phyloP scores from a whole-genome alignment of 2,888 invertebrate species.

The Phyto melanocephala region DNA sequence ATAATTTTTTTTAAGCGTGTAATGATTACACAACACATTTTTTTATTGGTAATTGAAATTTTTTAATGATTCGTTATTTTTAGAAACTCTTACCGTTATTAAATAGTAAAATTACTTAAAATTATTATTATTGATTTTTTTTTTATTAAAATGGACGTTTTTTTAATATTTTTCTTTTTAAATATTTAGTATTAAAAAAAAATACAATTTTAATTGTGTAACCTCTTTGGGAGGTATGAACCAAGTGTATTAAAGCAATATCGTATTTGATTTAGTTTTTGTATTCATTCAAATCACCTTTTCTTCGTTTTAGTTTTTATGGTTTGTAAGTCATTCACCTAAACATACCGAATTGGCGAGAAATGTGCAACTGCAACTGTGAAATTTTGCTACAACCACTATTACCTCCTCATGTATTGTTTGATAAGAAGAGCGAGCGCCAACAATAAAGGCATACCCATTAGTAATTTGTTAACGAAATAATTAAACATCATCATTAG shows the following conservation, averaged over 20 bases:
- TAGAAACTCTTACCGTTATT: constrained; percentile 13
- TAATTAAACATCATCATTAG: constrained; percentile 4
- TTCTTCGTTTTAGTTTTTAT: constrained; percentile 14
- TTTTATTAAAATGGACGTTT: not conserved
- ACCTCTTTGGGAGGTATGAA: constrained; percentile 25
- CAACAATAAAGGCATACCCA: not conserved
- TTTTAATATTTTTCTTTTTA: not conserved
- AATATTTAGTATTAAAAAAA: not conserved
- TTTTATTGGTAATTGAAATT: not conserved
- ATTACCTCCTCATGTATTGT: constrained; percentile 39
- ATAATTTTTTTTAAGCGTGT: constrained; percentile 45
- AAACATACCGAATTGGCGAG: constrained; percentile 60
- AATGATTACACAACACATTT: constrained; percentile 64
- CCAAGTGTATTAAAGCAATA: constrained; percentile 9
- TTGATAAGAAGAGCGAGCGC: constrained; percentile 30
- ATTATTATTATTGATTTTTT: not conserved
- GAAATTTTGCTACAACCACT: constrained; percentile 53
- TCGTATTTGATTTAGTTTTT: constrained; percentile 14
- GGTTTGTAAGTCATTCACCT: constrained; percentile 44
- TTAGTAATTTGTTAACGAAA: constrained; percentile 26
- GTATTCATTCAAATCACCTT: constrained; percentile 54
- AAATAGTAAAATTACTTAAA: not conserved
- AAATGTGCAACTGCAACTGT: constrained; percentile 61
- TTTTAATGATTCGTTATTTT: not conserved
- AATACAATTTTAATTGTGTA: constrained; percentile 9